Evolutionary conservation across 2,113 vertebrate genomes (phyloP).

Genomic region (Dicerorhinus sumatrensis): DNA sequence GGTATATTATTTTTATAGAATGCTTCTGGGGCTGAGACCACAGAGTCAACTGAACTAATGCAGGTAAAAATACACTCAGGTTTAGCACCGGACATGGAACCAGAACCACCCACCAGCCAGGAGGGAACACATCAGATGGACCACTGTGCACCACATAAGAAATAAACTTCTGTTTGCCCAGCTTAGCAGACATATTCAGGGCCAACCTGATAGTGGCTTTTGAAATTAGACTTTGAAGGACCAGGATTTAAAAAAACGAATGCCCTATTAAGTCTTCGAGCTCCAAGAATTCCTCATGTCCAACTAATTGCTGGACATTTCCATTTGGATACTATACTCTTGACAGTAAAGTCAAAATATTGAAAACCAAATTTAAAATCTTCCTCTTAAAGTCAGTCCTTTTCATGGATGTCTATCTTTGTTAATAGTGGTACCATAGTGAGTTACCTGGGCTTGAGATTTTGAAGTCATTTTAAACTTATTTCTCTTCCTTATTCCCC

Average conservation of each 20-base stretch:
- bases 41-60: neutral
- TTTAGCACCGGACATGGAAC: neutral
- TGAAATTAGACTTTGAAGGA: constrained; percentile 43
- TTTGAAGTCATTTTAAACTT: constrained; percentile 24
- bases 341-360: constrained; percentile 40
- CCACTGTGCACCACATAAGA: neutral
- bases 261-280: neutral
- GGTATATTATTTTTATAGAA: constrained; percentile 27
- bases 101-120: constrained; percentile 11
- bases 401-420: constrained; percentile 5
- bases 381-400: neutral
- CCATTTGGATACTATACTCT: neutral
- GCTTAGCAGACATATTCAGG: neutral
- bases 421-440: neutral
- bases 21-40: constrained; percentile 47
- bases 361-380: constrained; percentile 43
- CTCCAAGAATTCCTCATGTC: constrained; percentile 32
- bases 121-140: neutral
- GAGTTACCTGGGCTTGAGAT: constrained; percentile 36
- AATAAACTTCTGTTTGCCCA: neutral
- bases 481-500: constrained; percentile 39
- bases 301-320: constrained; percentile 37
- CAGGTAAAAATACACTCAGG: neutral
- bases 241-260: neutral
- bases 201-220: neutral